Evolutionary conservation across 2,113 vertebrate species (phyloP).

Genomic region (Phrynocephalus versicolor): DNA sequence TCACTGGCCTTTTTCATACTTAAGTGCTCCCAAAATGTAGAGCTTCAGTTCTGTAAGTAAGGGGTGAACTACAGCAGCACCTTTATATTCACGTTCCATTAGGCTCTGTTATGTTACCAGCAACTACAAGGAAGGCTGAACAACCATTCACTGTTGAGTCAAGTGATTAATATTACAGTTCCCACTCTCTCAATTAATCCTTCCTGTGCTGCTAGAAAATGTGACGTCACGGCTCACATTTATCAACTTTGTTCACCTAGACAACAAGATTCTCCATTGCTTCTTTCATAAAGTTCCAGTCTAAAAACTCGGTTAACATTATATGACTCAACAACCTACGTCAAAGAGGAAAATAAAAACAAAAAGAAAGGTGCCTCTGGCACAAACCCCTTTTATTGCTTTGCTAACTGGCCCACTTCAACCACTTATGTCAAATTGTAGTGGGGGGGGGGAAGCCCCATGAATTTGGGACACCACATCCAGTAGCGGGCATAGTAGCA

Average conservation of each 20-base stretch:
- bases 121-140: conserved; percentile 60
- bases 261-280: conserved; percentile 13
- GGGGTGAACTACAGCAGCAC: conserved; percentile 42
- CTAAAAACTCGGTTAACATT: neutral
- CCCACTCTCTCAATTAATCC: conserved; percentile 63
- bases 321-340: neutral
- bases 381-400: neutral
- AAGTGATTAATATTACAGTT: conserved; percentile 61
- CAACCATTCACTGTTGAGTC: conserved; percentile 50
- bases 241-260: conserved; percentile 15
- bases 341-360: neutral
- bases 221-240: conserved; percentile 13
- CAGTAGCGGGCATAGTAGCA: neutral
- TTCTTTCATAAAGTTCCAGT: neutral
- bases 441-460: neutral
- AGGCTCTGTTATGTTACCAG: conserved; percentile 58
- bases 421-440: neutral
- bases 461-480: no score
- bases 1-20: conserved; percentile 44
- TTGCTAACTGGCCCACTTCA: neutral
- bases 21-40: conserved; percentile 60
- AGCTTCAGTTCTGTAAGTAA: neutral
- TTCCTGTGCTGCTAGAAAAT: conserved; percentile 61
- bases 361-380: neutral
- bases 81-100: conserved; percentile 56